Conservation (phyloP, 2,113 vertebrate species). For the Lethenteron camtschaticum region DNA sequence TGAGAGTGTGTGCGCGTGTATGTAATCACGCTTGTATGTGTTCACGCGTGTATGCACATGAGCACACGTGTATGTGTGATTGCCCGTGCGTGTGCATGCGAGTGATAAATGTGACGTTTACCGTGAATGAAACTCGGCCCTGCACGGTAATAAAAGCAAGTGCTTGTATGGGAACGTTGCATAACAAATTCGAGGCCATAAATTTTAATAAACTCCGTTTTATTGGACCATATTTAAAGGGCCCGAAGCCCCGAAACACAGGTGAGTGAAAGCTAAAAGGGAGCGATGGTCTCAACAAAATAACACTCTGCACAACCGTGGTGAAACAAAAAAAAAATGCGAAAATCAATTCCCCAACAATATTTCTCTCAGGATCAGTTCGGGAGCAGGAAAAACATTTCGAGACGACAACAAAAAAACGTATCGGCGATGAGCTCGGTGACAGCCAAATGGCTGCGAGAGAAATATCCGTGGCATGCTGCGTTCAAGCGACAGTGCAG, state of each 20-base stretch:
- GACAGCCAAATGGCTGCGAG: no score
- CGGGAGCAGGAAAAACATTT: no score
- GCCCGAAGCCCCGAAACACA: neutral
- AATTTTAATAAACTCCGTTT: neutral
- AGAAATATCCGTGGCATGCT: no score
- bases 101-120: neutral
- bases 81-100: neutral
- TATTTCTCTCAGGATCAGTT: no score
- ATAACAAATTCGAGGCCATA: neutral
- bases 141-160: neutral
- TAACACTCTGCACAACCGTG: neutral
- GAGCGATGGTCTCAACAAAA: neutral
- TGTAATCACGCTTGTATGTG: neutral
- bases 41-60: neutral
- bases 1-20: neutral
- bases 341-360: no score
- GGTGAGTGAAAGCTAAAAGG: neutral
- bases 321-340: no score
- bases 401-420: no score
- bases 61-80: neutral
- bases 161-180: neutral
- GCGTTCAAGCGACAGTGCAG: no score
- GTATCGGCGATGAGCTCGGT: no score
- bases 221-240: neutral
- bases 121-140: neutral